phyloP scores from a whole-genome alignment of 1,140 invertebrate genomes.

The Chironomus tepperi region DNA sequence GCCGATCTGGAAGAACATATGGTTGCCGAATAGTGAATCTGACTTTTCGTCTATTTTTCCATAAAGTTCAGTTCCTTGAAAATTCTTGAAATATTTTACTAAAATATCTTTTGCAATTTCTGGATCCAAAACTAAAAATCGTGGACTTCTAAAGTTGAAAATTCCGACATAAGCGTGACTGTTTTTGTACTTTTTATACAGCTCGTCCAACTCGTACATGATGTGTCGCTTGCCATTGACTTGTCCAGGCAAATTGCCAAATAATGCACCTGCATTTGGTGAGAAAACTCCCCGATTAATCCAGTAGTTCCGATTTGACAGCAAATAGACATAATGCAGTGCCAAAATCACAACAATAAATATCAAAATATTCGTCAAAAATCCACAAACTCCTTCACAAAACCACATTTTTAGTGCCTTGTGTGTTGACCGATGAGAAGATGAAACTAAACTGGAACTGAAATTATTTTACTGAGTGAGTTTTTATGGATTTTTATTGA shows the following conservation, averaged over 20 bases:
- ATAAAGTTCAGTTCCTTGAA: slow-evolving; percentile 30
- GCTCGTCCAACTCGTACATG: neutral
- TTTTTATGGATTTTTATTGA: no score
- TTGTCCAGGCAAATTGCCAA: neutral
- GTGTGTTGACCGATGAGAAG: no score
- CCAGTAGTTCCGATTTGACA: neutral
- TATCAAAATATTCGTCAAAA: neutral
- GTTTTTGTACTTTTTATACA: slow-evolving; percentile 17
- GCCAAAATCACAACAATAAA: neutral
- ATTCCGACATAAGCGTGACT: slow-evolving; percentile 17
- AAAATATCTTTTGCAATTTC: slow-evolving; percentile 43
- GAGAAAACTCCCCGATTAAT: neutral
- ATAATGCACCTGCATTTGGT: neutral
- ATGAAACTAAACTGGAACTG: no score
- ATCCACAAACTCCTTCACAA: neutral
- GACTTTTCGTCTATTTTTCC: neutral
- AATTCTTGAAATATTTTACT: slow-evolving; percentile 45
- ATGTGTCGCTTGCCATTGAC: neutral
- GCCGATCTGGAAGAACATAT: neutral
- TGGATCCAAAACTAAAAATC: slow-evolving; percentile 31
- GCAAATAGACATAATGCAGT: neutral
- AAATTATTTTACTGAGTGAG: no score
- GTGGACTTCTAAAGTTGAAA: slow-evolving; percentile 25
- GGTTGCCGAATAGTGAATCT: neutral
- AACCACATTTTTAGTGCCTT: neutral